These are phyloP conservation scores for Plectrocnemia conspersa DNA, from an alignment of 1,140 invertebrate genomes.

Conservation along the genomic window DNA sequence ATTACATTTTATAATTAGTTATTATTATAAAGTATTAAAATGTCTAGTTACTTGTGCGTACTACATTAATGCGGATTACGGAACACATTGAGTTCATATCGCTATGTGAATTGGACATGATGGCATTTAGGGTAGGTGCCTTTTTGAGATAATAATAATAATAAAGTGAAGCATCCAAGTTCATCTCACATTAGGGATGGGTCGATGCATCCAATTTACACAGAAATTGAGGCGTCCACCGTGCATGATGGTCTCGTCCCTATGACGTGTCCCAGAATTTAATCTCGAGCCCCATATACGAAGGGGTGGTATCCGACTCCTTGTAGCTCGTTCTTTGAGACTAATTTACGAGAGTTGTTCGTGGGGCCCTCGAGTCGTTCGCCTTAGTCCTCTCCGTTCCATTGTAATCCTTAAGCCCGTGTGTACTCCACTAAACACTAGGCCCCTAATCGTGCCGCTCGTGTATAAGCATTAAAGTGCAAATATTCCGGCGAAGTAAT, in stretches of 20 bases:
- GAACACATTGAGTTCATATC: too few species aligned
- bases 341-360: constrained; percentile 12
- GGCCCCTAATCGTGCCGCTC: neutral
- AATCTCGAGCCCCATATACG: neutral
- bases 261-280: neutral
- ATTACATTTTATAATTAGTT: too few species aligned
- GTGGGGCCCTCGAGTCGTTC: neutral
- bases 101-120: too few species aligned
- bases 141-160: too few species aligned
- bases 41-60: too few species aligned
- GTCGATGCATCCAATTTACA: constrained; percentile 12
- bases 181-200: neutral
- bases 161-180: too few species aligned
- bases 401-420: too few species aligned
- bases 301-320: too few species aligned
- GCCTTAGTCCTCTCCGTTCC: neutral
- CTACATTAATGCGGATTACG: too few species aligned
- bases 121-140: too few species aligned
- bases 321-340: neutral
- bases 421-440: constrained; percentile 5
- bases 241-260: neutral
- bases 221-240: constrained; percentile 3
- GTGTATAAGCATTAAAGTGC: constrained; percentile 2
- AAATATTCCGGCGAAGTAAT: too few species aligned
- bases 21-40: too few species aligned